Evolutionary conservation across 1,140 invertebrate genomes (phyloP).

Genomic region (Colletes latitarsis): DNA sequence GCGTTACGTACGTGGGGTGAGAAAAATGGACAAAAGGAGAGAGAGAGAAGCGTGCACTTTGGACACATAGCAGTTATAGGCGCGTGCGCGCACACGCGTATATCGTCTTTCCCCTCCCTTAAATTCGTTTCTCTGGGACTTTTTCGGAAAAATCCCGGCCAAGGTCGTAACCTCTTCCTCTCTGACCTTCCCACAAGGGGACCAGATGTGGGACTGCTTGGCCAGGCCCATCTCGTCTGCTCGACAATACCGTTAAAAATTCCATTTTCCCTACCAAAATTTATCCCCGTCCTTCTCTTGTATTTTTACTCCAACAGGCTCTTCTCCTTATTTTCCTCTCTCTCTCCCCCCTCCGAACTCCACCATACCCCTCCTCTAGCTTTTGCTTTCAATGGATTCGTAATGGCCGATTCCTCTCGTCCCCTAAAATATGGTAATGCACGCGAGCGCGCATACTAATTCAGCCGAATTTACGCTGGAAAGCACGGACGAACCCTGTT

Average conservation of each 20-base stretch:
- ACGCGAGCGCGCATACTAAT: slow-evolving; percentile 79
- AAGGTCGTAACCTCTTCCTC: slow-evolving; percentile 76
- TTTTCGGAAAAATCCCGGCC: slow-evolving; percentile 75
- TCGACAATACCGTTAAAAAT: slow-evolving; percentile 65
- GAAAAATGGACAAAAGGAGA: slow-evolving; percentile 56
- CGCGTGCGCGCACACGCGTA: background rate
- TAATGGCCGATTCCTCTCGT: slow-evolving; percentile 73
- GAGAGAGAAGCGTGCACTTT: background rate
- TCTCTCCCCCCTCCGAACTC: slow-evolving; percentile 53
- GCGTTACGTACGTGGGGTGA: slow-evolving; percentile 60
- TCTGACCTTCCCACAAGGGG: slow-evolving; percentile 45
- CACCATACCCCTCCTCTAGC: slow-evolving; percentile 50
- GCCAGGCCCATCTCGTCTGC: slow-evolving; percentile 45
- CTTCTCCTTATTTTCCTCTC: slow-evolving; percentile 40
- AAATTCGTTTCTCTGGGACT: slow-evolving; percentile 55
- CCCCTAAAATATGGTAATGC: slow-evolving; percentile 77
- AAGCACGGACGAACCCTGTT: slow-evolving; percentile 62
- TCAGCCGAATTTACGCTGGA: slow-evolving; percentile 77
- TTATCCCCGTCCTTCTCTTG: slow-evolving; percentile 18
- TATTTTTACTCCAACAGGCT: slow-evolving; percentile 11
- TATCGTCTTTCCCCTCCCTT: background rate
- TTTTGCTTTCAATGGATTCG: slow-evolving; percentile 64
- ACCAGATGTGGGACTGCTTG: slow-evolving; percentile 72
- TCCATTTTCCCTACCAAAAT: slow-evolving; percentile 59
- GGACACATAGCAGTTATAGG: background rate